These are phyloP conservation scores for Euphydryas editha DNA, from an alignment of 2,888 invertebrate genomes.

Conservation along the genomic window DNA sequence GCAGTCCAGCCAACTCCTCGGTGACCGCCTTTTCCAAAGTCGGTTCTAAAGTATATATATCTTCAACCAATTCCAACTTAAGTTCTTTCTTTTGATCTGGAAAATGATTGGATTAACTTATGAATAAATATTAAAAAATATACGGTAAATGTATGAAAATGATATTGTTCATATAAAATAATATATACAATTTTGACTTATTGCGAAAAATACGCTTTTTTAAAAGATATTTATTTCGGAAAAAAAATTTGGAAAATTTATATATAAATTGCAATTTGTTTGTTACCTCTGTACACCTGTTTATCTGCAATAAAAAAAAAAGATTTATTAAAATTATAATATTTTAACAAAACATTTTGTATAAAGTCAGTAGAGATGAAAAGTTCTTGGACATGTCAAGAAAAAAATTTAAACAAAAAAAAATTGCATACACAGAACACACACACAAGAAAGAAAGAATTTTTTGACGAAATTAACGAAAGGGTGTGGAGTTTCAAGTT, in stretches of 20 bases:
- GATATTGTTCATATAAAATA: no score
- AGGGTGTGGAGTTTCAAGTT: no score
- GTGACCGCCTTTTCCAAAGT: constrained; percentile 32
- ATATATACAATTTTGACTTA: no score
- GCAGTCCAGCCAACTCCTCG: constrained; percentile 34
- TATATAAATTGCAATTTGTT: not conserved
- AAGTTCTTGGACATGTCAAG: no score
- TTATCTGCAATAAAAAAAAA: constrained; percentile 41
- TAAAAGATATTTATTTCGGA: no score
- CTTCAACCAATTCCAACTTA: constrained; percentile 30
- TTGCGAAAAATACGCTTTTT: no score
- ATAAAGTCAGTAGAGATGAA: no score
- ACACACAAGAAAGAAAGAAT: no score
- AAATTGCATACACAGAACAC: no score
- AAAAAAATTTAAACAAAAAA: no score
- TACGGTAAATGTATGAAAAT: no score
- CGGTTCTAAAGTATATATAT: constrained; percentile 36
- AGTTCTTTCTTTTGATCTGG: constrained; percentile 36
- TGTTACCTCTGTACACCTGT: constrained; percentile 36
- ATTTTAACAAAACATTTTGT: not conserved
- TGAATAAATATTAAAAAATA: not conserved
- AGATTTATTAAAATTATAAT: not conserved
- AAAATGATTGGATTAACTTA: not conserved
- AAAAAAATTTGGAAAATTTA: not conserved
- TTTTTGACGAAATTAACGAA: no score